Percentiles rank a stretch among this genome's conserved stretches.
These are phyloP conservation scores for Sinelater perroti DNA, from an alignment of 2,888 invertebrate genomes.

Conservation along the genomic window DNA sequence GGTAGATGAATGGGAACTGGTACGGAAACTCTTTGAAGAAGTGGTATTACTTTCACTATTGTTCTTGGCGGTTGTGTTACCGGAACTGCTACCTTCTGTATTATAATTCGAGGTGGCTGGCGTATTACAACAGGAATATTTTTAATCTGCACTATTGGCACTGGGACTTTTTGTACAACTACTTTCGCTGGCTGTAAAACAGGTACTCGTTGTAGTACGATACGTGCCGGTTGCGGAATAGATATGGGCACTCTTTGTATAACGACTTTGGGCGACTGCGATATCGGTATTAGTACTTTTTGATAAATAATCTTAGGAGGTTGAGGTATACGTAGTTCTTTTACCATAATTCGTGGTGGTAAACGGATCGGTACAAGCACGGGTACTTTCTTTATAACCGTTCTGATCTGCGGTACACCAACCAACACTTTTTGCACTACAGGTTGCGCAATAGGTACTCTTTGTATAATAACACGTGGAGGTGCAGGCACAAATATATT, in stretches of 20 bases:
- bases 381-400: constrained; percentile 24
- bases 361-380: background rate
- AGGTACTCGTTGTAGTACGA: background rate
- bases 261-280: background rate
- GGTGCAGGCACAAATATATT: constrained; percentile 4
- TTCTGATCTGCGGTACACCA: constrained; percentile 4
- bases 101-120: constrained; percentile 15
- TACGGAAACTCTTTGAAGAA: constrained; percentile 15
- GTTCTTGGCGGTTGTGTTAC: constrained; percentile 18
- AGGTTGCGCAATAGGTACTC: constrained; percentile 7
- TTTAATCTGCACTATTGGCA: constrained; percentile 37
- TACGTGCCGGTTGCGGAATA: constrained; percentile 1
- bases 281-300: background rate
- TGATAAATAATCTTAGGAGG: background rate
- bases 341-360: constrained; percentile 1
- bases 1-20: background rate
- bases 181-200: background rate
- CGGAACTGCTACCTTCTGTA: constrained; percentile 7
- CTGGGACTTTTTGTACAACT: background rate
- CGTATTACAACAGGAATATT: constrained; percentile 39
- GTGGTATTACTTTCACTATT: constrained; percentile 13
- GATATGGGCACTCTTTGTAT: background rate
- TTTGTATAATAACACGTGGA: constrained; percentile 6
- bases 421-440: constrained; percentile 12
- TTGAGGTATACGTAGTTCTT: constrained; percentile 1